phyloP scores from a whole-genome alignment of 2,113 vertebrate genomes.

The Azemiops feae region DNA sequence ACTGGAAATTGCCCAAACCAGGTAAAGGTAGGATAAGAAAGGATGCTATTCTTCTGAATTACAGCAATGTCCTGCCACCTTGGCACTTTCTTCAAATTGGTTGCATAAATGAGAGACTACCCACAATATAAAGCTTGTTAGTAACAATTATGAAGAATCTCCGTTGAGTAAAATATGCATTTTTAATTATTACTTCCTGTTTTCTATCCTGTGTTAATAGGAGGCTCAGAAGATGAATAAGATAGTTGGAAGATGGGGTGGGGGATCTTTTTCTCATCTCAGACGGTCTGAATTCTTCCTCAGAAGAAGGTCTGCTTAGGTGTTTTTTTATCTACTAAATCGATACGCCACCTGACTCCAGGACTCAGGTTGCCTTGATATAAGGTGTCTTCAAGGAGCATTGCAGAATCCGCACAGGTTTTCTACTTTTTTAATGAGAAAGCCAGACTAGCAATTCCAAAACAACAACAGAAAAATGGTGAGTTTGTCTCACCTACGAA shows the following conservation, averaged over 20 bases:
- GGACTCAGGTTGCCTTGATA: background rate
- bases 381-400: background rate
- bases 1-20: background rate
- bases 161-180: background rate
- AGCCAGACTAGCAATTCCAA: background rate
- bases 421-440: background rate
- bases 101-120: background rate
- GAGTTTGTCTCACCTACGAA: background rate
- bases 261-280: background rate
- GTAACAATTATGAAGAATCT: background rate
- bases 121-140: background rate
- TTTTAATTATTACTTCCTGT: background rate
- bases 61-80: slow-evolving; percentile 45
- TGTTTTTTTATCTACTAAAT: background rate
- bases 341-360: background rate
- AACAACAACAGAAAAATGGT: background rate
- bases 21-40: rapidly evolving
- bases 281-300: background rate
- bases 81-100: background rate
- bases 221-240: background rate
- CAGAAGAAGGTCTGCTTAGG: background rate
- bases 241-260: background rate
- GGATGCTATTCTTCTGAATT: rapidly evolving
- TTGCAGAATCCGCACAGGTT: background rate
- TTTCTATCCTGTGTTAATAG: background rate